Base-by-base conservation (phyloP, 64 coral and sea anemone genomes). In the Astreopora myriophthalma region DNA sequence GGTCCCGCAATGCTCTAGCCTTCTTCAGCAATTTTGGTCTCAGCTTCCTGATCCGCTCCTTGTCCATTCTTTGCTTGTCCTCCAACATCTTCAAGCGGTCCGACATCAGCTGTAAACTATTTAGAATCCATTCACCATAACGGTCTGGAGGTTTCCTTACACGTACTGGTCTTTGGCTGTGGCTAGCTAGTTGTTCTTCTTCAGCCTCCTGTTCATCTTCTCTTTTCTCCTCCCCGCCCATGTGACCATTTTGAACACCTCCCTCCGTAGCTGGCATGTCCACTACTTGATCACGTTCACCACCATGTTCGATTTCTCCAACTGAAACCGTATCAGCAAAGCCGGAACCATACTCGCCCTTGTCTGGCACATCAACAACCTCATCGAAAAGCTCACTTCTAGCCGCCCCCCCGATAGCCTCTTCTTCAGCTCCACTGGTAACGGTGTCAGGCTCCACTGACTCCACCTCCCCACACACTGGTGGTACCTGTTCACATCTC, bases 191-290 rank as follows among this genome's bases (percentile, higher is more conserved):
- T 3, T 42, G 34, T 22, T 38, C 34, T 73, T 39, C 71, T 38
- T 74, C 71, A 39, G 34, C 55, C 20, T 60, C 55, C 12, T 17
- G 8, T 60, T 60, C 16, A 17, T 46, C 42, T 46, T 46, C 42
- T 46, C 55, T 60, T 12, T 37, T 30, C 17, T 17, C 34, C 71
- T 74, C 71, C 34, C 11, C 55, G 55, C 55, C 16, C 12, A 17
- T 16, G 55, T 60, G 11, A 17, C 19, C 55, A 60, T 20, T 60
- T 60, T 60, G 42, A 46, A 11, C 55, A n/a, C 34, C 60, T 26
- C 35, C n/a, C 33, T 49, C 25, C 34, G 37, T 80, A 64, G 58
- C 78, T 80, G 58, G 36, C 39, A 66, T 90, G 88, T 20, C 35
- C 29, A 39, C 36, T 51, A 48, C 78, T 32, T 20, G 88, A 90